Evolutionary conservation across 2,113 vertebrate species (phyloP), one percentile per base, ranked within the genome.

Genomic region (Stegastes partitus): DNA sequence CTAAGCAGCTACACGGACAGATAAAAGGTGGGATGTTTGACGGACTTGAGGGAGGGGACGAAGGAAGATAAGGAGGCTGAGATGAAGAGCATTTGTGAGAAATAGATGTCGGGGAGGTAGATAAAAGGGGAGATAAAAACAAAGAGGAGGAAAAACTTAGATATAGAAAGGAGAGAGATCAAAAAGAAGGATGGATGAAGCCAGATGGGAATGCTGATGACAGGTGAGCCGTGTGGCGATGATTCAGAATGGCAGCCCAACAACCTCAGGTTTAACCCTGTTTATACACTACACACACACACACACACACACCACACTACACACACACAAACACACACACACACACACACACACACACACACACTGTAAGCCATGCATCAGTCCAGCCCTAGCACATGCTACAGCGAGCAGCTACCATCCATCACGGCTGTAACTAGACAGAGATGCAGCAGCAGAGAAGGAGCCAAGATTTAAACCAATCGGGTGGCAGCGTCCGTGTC

Each of bases 171-270:
- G 11, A 9, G 42, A 57, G 22, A 16, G 16, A 7, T 3, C 16
- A 21, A 2, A 63, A 28, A 28, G 11, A 74, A 15, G 6, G 31
- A 73, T 28, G 28, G 25, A 70, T 21, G 59, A 59, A 28, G 42
- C 67, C 87, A 82, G 81, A 70, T 69, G 74, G 69, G 62, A 47
- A 26, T 78, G 21, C 53, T 75, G 49, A 59, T 66, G 81, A 82
- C 58, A 74, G 66, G 55, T 49, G 57, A 18, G 44, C 78, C 87
- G 84, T 68, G 70, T 79, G 83, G 81, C 64, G 71, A 79, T 58
- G 78, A 75, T 70, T 84, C 84, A 84, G 78, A 78, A 76, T 21
- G 73, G 77, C 74, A 81, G 37, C 77, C 64, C 58, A 49, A 74
- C 68, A 70, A 83, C 74, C 66, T 44, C 66, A 71, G 42, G 28